A percentile compares a stretch with the other conserved stretches of the same genome.
phyloP scores from a whole-genome alignment of 1,140 invertebrate species.

The Thaumatotibia leucotreta region DNA sequence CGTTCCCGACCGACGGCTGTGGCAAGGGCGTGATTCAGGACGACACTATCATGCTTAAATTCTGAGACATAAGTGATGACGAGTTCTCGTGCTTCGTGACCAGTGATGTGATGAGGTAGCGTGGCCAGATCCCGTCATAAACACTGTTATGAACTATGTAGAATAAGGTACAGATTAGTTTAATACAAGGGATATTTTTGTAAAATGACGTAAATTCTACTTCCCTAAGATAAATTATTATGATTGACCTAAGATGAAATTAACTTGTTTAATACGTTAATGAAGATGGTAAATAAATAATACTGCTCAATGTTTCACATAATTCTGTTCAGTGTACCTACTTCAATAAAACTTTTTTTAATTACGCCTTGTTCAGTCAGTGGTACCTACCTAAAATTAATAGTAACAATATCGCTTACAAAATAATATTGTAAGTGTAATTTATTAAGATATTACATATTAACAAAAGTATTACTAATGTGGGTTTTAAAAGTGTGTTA shows the following conservation, averaged over 20 bases:
- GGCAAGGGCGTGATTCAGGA: conserved; percentile 59
- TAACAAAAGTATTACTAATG: too few species aligned
- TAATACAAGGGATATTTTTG: conserved; percentile 10
- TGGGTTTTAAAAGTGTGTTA: too few species aligned
- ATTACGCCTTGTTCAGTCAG: too few species aligned
- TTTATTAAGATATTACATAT: conserved; percentile 16
- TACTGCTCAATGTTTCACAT: neutral
- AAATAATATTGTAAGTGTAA: conserved; percentile 19
- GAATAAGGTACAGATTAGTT: neutral
- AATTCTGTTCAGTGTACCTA: too few species aligned
- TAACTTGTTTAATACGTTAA: neutral
- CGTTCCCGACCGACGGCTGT: conserved; percentile 52
- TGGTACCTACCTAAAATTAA: too few species aligned
- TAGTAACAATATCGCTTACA: too few species aligned
- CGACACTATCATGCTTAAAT: conserved; percentile 67
- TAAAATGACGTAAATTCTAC: neutral
- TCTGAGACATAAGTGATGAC: conserved; percentile 42
- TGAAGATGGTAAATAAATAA: neutral
- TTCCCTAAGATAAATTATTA: neutral
- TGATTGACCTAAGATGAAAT: neutral
- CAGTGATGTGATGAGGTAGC: conserved; percentile 11
- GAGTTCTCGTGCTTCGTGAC: conserved; percentile 25
- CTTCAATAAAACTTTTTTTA: too few species aligned
- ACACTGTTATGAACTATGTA: neutral
- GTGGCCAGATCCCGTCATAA: conserved; percentile 5